Conservation (phyloP, 2,888 invertebrate genomes). For the Tinea trinotella region DNA sequence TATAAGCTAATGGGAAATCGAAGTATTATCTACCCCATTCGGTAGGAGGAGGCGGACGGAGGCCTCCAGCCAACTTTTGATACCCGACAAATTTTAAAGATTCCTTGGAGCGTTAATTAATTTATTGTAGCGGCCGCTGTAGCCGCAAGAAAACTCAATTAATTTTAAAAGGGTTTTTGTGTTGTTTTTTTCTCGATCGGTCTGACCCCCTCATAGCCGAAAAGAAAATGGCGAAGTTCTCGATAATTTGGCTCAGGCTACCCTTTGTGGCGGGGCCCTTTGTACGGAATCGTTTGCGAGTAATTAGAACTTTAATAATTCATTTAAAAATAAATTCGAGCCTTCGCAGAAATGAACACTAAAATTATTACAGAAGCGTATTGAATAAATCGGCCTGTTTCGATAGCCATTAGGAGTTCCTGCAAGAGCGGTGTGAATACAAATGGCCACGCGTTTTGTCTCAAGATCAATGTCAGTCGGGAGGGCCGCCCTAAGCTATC, state of each 20-base stretch:
- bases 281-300: constrained; percentile 45
- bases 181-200: constrained; percentile 59
- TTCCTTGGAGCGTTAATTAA: constrained; percentile 70
- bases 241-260: constrained; percentile 41
- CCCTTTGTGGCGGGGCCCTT: constrained; percentile 51
- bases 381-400: not conserved
- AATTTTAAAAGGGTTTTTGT: constrained; percentile 73
- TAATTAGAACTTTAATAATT: constrained; percentile 46
- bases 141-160: constrained; percentile 72
- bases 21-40: constrained; percentile 57
- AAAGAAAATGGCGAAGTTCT: constrained; percentile 51
- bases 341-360: not conserved
- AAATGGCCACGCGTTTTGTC: constrained; percentile 5
- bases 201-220: constrained; percentile 33
- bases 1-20: constrained; percentile 70
- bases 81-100: constrained; percentile 68
- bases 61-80: constrained; percentile 52
- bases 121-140: constrained; percentile 67
- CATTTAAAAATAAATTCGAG: not conserved
- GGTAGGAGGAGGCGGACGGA: constrained; percentile 25
- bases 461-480: constrained; percentile 10
- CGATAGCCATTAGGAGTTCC: not conserved
- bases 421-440: not conserved
- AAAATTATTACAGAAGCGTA: not conserved
- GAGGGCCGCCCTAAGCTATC: constrained; percentile 11